phyloP scores from a whole-genome alignment of 2,888 invertebrate species.

The Uloborus plumipes region DNA sequence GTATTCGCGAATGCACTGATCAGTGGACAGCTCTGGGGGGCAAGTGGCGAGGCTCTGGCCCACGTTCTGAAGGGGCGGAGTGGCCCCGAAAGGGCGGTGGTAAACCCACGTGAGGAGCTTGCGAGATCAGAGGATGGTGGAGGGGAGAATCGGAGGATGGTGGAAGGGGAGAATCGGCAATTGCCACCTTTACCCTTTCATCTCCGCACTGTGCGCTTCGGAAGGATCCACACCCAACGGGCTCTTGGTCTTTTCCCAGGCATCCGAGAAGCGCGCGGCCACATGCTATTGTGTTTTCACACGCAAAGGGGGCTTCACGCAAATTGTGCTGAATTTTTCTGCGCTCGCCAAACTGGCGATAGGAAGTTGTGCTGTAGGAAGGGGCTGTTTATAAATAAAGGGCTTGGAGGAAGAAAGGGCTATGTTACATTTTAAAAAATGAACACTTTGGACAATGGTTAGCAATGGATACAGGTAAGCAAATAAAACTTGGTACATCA shows the following conservation, averaged over 20 bases:
- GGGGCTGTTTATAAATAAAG: no score
- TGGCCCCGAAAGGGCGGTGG: constrained; percentile 48
- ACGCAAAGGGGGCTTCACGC: constrained; percentile 33
- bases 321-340: constrained; percentile 19
- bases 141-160: constrained; percentile 41
- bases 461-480: no score
- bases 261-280: constrained; percentile 22
- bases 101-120: constrained; percentile 50
- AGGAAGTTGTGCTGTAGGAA: no score
- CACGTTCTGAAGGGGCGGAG: constrained; percentile 34
- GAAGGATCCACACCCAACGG: constrained; percentile 47
- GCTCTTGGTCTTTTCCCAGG: constrained; percentile 27
- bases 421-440: no score
- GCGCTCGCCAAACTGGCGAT: no score
- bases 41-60: constrained; percentile 38
- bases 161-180: constrained; percentile 47
- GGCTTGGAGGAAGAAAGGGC: no score
- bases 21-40: constrained; percentile 28
- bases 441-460: no score
- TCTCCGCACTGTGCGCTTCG: constrained; percentile 15
- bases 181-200: constrained; percentile 63
- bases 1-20: constrained; percentile 13
- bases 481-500: no score
- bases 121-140: constrained; percentile 30
- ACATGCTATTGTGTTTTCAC: constrained; percentile 12